Base-by-base conservation (phyloP, 1,140 invertebrate species). In the Megalopta genalis region DNA sequence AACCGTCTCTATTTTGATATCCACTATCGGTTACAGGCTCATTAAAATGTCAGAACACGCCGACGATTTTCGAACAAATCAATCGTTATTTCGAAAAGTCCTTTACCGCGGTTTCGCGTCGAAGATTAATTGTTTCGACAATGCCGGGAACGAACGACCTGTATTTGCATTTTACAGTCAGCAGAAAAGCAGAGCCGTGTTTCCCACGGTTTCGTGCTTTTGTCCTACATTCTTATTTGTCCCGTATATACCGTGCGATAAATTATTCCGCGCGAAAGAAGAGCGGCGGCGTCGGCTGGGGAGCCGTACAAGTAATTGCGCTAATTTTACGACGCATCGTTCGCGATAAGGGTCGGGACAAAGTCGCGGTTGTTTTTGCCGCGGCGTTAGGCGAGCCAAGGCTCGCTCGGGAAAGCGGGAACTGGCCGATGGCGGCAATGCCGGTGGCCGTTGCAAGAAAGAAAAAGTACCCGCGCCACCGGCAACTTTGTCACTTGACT, bases 231-330 rank as follows among this genome's bases (percentile, higher is more conserved):
- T 12, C 10, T 46, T 46, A 46, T 46, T 46, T 42, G 42, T 72
- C n/a, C 70, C 46, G 59, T 84, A 82, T 80, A 69, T 62, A 79
- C 79, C 70, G 66, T 37, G 70, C 71, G 67, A 84, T 68, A 78
- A 78, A 79, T 79, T 79, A 79, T 79, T 79, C 52, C n/a, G 7
- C 21, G 21, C 18, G 49, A 14, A 42, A 6, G 39, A 54, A 21
- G n/a, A 32, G 32, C 32, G 32, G 32, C 32, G 32, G 1, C 32
- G 32, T 1, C 42, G 54, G 21, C 18, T 2, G 42, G 62, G 46
- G 52, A 66, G 65, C 21, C 77, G 37, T 65, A 65, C 77, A 57
- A 79, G 70, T 73, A 79, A 79, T 79, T 64, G 70, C 39, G 70
- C 52, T 73, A 79, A 73, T 79, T 79, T 74, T 74, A 70, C 70